Base-by-base conservation (phyloP, 2,797 vertebrate species). In the Pseudomugil tenellus region DNA sequence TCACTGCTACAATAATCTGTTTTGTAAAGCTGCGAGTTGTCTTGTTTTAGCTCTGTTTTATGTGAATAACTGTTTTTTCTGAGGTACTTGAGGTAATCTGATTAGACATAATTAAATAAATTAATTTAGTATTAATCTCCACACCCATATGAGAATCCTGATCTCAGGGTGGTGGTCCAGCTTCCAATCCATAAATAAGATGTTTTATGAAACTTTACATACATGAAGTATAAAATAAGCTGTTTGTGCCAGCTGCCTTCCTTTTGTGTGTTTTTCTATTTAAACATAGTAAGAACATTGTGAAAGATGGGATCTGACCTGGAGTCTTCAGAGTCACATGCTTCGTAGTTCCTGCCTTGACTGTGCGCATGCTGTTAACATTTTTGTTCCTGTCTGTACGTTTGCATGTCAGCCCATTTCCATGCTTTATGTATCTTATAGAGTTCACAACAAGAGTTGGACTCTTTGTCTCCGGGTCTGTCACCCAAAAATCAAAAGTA, bases 401-500 rank as follows among this genome's bases (percentile, higher is more conserved):
- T 74, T 34, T 75, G 82, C 82, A 80, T 76, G 77, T 4, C 8
- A 21, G 49, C 28, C 16, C 60, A 4, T 49, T 51, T 43, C 46
- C 25, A 26, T n/a, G 37, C 41, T 23, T 62, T 32, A 2, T 43
- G 39, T 19, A 3, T n/a, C n/a, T 43, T 19, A 19, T 8, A 0
- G 39, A 43, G 37, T 41, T 16, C 17, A 17, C 39, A 48, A 23
- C 0, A 23, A 19, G 21, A 48, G n/a, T 3, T 25, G 21, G 21
- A 48, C 46, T 21, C 4, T 26, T 25, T 51, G 48, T 25, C 48
- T 26, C 11, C 7, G 23, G 25, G 25, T 49, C n/a, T 23, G 41
- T n/a, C 13, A 51, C 35, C 46, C 19, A 58, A 25, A 71, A 71
- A 52, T 51, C 23, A 37, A 59, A 75, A 51, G n/a, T 51, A 59